Evolutionary conservation across 2,113 vertebrate genomes (phyloP).

Genomic region (Poeciliopsis prolifica): DNA sequence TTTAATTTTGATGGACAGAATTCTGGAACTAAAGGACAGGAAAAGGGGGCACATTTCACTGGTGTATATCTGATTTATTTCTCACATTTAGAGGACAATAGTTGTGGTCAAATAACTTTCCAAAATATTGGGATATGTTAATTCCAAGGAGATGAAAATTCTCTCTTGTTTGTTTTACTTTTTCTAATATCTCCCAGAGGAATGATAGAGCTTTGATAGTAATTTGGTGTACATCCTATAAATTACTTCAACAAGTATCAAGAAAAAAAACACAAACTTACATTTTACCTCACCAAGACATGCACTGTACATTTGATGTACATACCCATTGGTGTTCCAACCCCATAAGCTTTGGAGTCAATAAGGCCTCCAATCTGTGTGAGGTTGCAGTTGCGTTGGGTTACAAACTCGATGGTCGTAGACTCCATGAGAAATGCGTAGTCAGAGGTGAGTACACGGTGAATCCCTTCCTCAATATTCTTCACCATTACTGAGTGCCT

Average conservation of each 20-base stretch:
- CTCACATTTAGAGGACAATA: too few species aligned
- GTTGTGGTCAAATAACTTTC: too few species aligned
- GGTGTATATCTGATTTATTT: too few species aligned
- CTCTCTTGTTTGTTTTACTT: too few species aligned
- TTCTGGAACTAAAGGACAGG: too few species aligned
- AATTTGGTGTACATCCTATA: background rate
- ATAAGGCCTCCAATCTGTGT: slow-evolving; percentile 98
- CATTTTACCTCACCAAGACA: background rate
- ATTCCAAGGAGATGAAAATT: too few species aligned
- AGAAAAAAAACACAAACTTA: background rate
- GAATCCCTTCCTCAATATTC: slow-evolving; percentile 95
- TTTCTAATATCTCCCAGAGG: too few species aligned
- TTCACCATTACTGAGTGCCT: slow-evolving; percentile 96
- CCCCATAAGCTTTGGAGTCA: slow-evolving; percentile 96
- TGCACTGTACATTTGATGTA: slow-evolving; percentile 18
- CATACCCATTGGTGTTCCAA: slow-evolving; percentile 98
- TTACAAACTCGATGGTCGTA: slow-evolving; percentile 96
- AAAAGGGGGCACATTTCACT: too few species aligned
- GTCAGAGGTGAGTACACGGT: slow-evolving; percentile 95
- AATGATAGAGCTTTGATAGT: background rate
- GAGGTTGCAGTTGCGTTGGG: slow-evolving; percentile 97
- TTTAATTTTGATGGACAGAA: too few species aligned
- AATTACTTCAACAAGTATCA: background rate
- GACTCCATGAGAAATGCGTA: slow-evolving; percentile 99
- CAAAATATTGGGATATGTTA: too few species aligned